Conservation (phyloP, 2,797 vertebrate species). For the Helostoma temminkii region DNA sequence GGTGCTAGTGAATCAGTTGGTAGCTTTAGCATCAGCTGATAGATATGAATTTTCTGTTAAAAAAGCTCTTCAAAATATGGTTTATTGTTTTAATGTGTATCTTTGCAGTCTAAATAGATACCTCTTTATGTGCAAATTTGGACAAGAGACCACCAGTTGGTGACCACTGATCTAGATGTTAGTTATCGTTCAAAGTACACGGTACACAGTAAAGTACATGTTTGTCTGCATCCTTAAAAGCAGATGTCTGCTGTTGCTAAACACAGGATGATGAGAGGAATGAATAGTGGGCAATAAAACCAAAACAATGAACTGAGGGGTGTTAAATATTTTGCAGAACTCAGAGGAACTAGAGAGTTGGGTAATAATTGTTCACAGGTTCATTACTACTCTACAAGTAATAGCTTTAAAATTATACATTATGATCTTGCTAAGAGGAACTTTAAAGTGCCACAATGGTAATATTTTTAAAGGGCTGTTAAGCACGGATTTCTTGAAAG, state of each 20-base stretch:
- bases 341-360: background rate
- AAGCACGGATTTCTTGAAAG: conserved; percentile 24
- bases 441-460: conserved; percentile 10
- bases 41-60: too few species aligned
- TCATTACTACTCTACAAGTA: accelerated
- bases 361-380: background rate
- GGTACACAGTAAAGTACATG: too few species aligned
- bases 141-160: too few species aligned
- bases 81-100: too few species aligned
- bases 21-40: too few species aligned
- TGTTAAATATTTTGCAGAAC: background rate
- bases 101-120: too few species aligned
- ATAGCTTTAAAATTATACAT: conserved; percentile 5
- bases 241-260: background rate
- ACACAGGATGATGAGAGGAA: background rate
- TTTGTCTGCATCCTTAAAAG: background rate
- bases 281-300: background rate
- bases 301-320: conserved; percentile 2
- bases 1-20: too few species aligned
- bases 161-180: too few species aligned
- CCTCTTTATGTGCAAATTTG: too few species aligned
- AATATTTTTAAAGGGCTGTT: conserved; percentile 28
- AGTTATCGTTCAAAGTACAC: too few species aligned
- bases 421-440: background rate
- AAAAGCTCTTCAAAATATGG: too few species aligned